A percentile compares a stretch with the other conserved stretches of the same genome.
These are phyloP conservation scores for Sphenopsis melanotis DNA, from an alignment of 2,797 vertebrate species.

Conservation along the genomic window DNA sequence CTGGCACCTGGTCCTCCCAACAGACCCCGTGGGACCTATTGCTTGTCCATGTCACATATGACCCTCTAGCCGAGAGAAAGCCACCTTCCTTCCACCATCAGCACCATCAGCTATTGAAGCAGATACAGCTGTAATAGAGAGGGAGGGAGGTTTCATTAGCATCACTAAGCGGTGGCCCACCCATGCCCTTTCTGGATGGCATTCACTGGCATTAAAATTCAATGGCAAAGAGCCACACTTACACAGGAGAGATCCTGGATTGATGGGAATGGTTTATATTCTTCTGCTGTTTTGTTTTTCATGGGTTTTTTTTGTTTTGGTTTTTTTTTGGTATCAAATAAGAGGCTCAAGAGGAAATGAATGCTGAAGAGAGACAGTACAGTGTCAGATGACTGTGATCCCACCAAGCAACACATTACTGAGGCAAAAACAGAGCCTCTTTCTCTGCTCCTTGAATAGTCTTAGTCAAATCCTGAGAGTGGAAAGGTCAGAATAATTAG, in stretches of 20 bases:
- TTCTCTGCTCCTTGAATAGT: slow-evolving; percentile 33
- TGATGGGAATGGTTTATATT: background rate
- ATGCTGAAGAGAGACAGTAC: background rate
- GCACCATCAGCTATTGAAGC: background rate
- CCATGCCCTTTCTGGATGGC: background rate
- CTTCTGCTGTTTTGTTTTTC: background rate
- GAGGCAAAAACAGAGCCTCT: slow-evolving; percentile 2
- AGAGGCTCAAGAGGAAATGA: background rate
- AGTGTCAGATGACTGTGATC: background rate
- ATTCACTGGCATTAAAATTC: background rate
- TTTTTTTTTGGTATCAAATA: background rate
- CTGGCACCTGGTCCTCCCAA: background rate
- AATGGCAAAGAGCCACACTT: background rate
- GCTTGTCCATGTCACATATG: background rate
- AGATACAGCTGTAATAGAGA: background rate
- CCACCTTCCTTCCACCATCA: background rate
- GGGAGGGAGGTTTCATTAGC: background rate
- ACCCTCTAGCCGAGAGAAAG: background rate
- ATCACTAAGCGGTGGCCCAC: background rate
- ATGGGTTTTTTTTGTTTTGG: no score
- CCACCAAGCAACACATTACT: background rate
- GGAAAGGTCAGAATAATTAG: slow-evolving; percentile 57
- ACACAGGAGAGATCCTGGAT: background rate
- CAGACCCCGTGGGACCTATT: accelerated
- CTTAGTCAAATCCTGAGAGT: slow-evolving; percentile 8